Base-by-base conservation (phyloP, 2,113 vertebrate genomes). In the Mastomys coucha region DNA sequence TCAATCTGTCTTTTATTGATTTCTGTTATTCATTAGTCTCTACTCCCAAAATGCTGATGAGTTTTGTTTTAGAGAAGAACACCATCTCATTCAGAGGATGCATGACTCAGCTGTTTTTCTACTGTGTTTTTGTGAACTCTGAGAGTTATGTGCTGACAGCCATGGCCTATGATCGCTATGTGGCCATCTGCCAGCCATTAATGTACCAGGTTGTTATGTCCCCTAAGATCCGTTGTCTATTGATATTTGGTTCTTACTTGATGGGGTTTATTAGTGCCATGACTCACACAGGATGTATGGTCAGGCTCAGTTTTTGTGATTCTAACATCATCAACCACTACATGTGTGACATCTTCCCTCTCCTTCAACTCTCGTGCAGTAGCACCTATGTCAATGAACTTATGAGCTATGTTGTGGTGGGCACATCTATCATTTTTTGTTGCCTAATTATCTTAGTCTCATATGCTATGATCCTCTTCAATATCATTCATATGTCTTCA, bases 391-490 rank as follows among this genome's bases (percentile, higher is more conserved):
- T 70, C 9, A 96, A 93, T 39, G 94, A 96, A 24, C 24, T 45
- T 7, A n/a, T 97, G 12, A 67, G 8, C 58, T 96, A 78, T 65
- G 5, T 95, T 7, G 51, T 96, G 26, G 93, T 93, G 14, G 73
- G 86, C 2, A 77, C 76, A 56, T 72, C 89, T 26, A 42, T 97
- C 1, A 31, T 93, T 69, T 16, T 76, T 6, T 90, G 91, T 9
- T 88, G 93, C 17, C 13, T 96, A 0, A 39, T 96, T 65, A 97
- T 98, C 20, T 56, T 84, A 7, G 9, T 97, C 1, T 98, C 97
- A 20, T 98, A 97, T 28, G 33, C 51, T 24, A 51, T 97, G 73
- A 98, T 98, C 78, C 91, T 98, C 69, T 91, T 45, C 36, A 96
- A 75, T 14, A 89, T 98, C 53, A 33, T 97, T 58, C 81, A 51